phyloP scores from a whole-genome alignment of 2,888 invertebrate species.

The Pandemis cinnamomeana region DNA sequence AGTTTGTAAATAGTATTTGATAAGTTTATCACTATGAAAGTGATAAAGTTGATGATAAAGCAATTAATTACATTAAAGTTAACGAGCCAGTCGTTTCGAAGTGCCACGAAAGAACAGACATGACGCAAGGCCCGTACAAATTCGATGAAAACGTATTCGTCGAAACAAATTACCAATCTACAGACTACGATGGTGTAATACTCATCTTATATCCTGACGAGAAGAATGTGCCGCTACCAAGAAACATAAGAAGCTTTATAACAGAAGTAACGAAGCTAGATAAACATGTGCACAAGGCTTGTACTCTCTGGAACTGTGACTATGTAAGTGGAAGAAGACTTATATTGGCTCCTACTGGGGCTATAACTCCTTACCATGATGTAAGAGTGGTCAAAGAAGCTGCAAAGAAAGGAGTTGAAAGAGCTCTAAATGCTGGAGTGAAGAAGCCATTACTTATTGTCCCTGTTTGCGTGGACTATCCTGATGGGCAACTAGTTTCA shows the following conservation, averaged over 20 bases:
- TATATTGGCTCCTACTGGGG: conserved; percentile 90
- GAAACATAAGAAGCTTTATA: conserved; percentile 69
- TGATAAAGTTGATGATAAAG: conserved; percentile 26
- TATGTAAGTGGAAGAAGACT: conserved; percentile 87
- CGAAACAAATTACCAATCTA: conserved; percentile 72
- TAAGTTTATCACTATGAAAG: conserved; percentile 16
- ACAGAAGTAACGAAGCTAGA: conserved; percentile 64
- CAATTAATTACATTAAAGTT: conserved; percentile 12
- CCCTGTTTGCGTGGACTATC: conserved; percentile 87
- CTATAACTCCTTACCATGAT: conserved; percentile 86
- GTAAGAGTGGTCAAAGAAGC: conserved; percentile 85
- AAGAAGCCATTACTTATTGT: conserved; percentile 91
- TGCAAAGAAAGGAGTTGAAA: conserved; percentile 89
- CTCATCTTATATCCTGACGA: conserved; percentile 84
- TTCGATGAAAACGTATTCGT: conserved; percentile 76
- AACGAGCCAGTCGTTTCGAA: conserved; percentile 20
- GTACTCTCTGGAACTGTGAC: conserved; percentile 86
- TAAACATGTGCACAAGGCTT: conserved; percentile 72
- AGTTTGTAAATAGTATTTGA: conserved; percentile 13
- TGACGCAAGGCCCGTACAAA: conserved; percentile 53
- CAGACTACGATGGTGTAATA: conserved; percentile 86
- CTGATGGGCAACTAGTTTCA: conserved; percentile 90
- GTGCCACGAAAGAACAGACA: conserved; percentile 5
- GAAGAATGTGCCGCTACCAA: conserved; percentile 71
- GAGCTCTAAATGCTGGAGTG: conserved; percentile 94